Conservation (phyloP, 1,140 invertebrate genomes). For the Tetragonula clypearis region DNA sequence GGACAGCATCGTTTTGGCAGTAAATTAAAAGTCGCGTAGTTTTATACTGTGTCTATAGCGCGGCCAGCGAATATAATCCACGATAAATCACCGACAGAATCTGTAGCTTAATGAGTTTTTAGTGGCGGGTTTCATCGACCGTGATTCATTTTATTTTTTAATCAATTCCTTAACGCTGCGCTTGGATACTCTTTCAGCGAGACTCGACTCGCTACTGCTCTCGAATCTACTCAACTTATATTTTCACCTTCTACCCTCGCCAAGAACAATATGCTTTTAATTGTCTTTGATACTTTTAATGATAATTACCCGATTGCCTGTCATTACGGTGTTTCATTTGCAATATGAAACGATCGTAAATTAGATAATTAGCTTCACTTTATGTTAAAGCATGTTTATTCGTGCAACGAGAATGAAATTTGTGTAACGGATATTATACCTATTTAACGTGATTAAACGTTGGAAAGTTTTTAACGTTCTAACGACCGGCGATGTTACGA, state of each 20-base stretch:
- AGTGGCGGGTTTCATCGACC: constrained; percentile 74
- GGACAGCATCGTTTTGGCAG: constrained; percentile 38
- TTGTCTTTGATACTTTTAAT: constrained; percentile 34
- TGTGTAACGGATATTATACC: background rate
- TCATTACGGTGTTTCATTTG: background rate
- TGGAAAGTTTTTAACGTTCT: background rate
- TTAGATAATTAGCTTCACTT: background rate
- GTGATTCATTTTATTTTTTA: constrained; percentile 76
- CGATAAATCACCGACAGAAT: constrained; percentile 80
- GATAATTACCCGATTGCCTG: background rate
- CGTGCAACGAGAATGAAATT: background rate
- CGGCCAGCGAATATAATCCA: constrained; percentile 77
- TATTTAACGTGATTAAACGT: background rate
- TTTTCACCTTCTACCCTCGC: constrained; percentile 31
- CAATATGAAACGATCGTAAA: background rate
- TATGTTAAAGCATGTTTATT: background rate
- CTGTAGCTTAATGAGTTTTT: constrained; percentile 81
- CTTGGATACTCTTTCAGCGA: constrained; percentile 49
- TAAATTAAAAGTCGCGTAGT: constrained; percentile 61
- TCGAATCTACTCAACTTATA: constrained; percentile 50
- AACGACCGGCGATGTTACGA: no score
- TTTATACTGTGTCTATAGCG: constrained; percentile 63
- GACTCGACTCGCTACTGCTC: constrained; percentile 50
- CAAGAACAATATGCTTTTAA: constrained; percentile 51
- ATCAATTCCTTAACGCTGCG: constrained; percentile 80